Percentiles rank a stretch among this genome's conserved stretches.
Conservation (phyloP, 2,888 invertebrate species). For the Malthinus seriepunctatus region DNA sequence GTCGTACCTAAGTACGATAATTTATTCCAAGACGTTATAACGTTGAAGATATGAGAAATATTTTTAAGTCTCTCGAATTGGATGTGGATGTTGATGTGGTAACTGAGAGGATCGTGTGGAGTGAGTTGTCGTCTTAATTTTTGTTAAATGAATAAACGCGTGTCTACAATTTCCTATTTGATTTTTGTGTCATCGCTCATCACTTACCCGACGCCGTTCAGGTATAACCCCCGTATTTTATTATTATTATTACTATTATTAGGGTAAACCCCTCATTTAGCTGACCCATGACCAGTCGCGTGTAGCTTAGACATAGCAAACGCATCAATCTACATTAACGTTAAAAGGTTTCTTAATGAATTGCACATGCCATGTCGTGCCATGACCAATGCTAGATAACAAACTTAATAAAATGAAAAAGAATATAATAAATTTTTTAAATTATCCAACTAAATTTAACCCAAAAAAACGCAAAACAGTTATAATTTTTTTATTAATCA, state of each 20-base stretch:
- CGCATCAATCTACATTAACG: conserved; percentile 55
- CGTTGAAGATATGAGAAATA: too few species aligned
- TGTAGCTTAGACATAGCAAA: conserved; percentile 42
- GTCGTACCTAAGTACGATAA: too few species aligned
- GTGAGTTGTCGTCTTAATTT: too few species aligned
- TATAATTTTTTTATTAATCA: too few species aligned
- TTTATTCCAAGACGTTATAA: too few species aligned
- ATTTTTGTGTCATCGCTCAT: conserved; percentile 35
- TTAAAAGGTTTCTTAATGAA: conserved; percentile 56
- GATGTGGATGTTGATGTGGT: too few species aligned
- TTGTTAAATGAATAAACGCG: too few species aligned
- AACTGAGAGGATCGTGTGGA: too few species aligned
- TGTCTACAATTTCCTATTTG: not conserved
- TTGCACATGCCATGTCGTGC: conserved; percentile 44
- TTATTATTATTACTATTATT: conserved; percentile 20
- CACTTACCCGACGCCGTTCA: conserved; percentile 11
- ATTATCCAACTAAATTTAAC: not conserved
- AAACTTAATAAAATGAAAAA: conserved; percentile 32
- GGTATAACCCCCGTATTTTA: conserved; percentile 28
- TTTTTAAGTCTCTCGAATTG: too few species aligned
- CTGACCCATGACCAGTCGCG: conserved; percentile 42
- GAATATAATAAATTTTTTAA: conserved; percentile 1
- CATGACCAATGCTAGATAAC: conserved; percentile 31
- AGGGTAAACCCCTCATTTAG: conserved; percentile 12
- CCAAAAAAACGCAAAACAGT: too few species aligned